Percentiles rank a stretch among this genome's conserved stretches.
Conservation (phyloP, 1,140 invertebrate genomes). For the Diabrotica undecimpunctata region DNA sequence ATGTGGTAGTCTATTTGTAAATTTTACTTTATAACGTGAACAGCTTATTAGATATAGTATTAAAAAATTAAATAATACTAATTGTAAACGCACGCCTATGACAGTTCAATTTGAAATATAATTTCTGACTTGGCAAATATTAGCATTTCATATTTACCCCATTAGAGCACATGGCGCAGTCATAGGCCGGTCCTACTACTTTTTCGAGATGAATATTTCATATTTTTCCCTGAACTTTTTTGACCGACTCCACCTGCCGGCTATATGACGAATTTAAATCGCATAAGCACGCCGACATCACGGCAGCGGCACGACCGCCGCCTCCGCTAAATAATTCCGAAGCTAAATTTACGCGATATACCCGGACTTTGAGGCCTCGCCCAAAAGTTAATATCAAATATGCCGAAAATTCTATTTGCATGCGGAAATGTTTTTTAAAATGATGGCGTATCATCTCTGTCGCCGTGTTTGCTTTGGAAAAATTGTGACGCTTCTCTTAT, state of each 20-base stretch:
- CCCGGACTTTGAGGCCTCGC: slow-evolving; percentile 18
- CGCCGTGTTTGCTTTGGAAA: not conserved
- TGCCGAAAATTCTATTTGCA: slow-evolving; percentile 19
- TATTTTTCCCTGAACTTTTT: slow-evolving; percentile 35
- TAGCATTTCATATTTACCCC: slow-evolving; percentile 45
- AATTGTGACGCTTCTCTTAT: too few relatives aligned
- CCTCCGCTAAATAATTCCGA: slow-evolving; percentile 37
- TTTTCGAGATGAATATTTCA: slow-evolving; percentile 36
- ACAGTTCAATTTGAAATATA: slow-evolving; percentile 45
- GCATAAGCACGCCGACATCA: slow-evolving; percentile 34
- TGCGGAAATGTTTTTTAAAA: slow-evolving; percentile 14
- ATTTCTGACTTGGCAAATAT: slow-evolving; percentile 43
- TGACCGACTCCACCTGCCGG: slow-evolving; percentile 32
- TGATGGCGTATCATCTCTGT: not conserved
- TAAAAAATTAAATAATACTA: too few relatives aligned
- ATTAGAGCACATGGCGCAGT: slow-evolving; percentile 39
- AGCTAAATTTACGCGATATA: slow-evolving; percentile 34
- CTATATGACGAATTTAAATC: slow-evolving; percentile 42
- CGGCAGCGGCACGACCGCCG: slow-evolving; percentile 18
- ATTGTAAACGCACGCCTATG: slow-evolving; percentile 18
- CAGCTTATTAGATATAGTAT: too few relatives aligned
- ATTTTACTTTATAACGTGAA: too few relatives aligned
- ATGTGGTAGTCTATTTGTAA: too few relatives aligned
- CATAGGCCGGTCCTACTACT: slow-evolving; percentile 29
- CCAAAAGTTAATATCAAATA: slow-evolving; percentile 22